Conservation (phyloP, 2,888 invertebrate species). For the Rugalucina vietnamica region DNA sequence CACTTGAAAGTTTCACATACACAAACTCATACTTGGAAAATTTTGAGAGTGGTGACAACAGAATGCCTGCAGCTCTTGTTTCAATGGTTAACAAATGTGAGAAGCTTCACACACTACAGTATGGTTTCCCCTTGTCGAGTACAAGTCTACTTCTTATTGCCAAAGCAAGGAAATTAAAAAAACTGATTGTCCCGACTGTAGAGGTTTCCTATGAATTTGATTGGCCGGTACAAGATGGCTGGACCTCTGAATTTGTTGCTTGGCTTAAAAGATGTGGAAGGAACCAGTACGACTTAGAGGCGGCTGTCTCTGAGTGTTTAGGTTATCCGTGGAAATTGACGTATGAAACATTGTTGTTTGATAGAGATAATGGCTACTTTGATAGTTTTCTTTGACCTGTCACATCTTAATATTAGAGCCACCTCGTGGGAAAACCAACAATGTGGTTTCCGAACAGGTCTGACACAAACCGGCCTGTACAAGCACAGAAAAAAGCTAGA, state of each 20-base stretch:
- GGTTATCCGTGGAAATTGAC: conserved; percentile 63
- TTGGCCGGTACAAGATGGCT: conserved; percentile 57
- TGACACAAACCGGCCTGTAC: too few relatives aligned
- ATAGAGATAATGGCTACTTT: background rate
- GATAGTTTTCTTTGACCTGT: background rate
- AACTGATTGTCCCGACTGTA: conserved; percentile 61
- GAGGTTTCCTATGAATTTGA: conserved; percentile 72
- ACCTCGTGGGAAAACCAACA: too few relatives aligned
- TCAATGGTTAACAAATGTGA: conserved; percentile 62
- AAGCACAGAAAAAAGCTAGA: too few relatives aligned
- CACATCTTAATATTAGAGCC: too few relatives aligned
- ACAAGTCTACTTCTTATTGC: conserved; percentile 66
- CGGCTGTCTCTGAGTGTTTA: conserved; percentile 61
- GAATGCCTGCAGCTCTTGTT: conserved; percentile 66
- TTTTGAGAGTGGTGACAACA: conserved; percentile 66
- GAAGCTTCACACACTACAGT: conserved; percentile 59
- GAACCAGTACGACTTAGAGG: conserved; percentile 54
- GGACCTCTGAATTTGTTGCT: conserved; percentile 54
- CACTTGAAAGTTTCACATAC: conserved; percentile 66
- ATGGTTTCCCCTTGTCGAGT: conserved; percentile 71
- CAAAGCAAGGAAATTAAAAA: conserved; percentile 60
- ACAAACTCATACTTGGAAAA: conserved; percentile 69
- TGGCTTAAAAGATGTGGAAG: conserved; percentile 60
- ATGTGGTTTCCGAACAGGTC: too few relatives aligned
- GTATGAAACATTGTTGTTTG: conserved; percentile 38